These are phyloP conservation scores for Spodoptera picta DNA, from an alignment of 2,888 invertebrate species.

Conservation along the genomic window DNA sequence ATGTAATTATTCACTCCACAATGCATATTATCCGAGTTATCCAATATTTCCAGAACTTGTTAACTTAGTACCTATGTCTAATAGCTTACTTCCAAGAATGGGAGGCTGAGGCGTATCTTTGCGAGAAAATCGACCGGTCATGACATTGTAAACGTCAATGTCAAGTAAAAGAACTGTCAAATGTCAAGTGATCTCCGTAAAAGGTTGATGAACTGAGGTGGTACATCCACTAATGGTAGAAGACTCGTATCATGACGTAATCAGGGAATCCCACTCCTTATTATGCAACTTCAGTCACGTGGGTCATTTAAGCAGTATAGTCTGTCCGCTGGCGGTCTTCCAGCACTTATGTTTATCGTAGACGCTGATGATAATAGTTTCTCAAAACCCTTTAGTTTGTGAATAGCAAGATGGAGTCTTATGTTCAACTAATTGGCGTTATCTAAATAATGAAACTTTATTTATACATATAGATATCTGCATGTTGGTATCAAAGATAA, in stretches of 20 bases:
- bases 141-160: conserved; percentile 35
- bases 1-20: too few species aligned
- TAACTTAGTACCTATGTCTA: background rate
- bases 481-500: background rate
- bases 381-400: conserved; percentile 38
- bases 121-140: conserved; percentile 18
- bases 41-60: background rate
- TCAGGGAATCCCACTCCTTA: conserved; percentile 44
- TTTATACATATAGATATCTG: background rate
- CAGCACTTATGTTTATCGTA: conserved; percentile 37
- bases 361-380: conserved; percentile 52
- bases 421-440: conserved; percentile 22
- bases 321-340: conserved; percentile 52
- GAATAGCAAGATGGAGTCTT: conserved; percentile 39
- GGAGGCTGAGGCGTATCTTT: conserved; percentile 4
- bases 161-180: conserved; percentile 15
- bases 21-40: background rate
- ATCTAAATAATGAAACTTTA: conserved; percentile 2
- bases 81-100: conserved; percentile 34
- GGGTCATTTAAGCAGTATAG: conserved; percentile 28
- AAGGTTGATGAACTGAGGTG: conserved; percentile 5
- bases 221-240: conserved; percentile 23
- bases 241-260: conserved; percentile 26
- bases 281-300: conserved; percentile 39
- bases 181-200: background rate